Evolutionary conservation across 2,113 vertebrate genomes (phyloP).

Genomic region (Calyptomena viridis): DNA sequence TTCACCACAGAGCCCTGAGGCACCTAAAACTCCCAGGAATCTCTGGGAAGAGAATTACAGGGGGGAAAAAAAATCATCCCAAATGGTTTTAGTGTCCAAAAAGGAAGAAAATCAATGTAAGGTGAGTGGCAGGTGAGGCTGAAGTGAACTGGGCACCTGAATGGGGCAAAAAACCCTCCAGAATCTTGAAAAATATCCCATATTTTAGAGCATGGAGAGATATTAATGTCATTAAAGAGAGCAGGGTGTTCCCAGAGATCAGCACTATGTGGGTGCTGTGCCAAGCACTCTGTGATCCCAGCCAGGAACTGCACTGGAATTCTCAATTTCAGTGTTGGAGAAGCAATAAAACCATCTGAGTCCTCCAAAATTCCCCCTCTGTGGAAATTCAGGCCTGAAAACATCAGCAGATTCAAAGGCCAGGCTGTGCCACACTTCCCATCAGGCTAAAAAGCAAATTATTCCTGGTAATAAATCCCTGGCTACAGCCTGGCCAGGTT

Average conservation of each 20-base stretch:
- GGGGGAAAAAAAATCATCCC: background rate
- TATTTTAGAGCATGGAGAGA: accelerated
- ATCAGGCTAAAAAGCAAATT: background rate
- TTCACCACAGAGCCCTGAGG: background rate
- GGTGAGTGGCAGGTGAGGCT: background rate
- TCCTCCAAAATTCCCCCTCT: background rate
- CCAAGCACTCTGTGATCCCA: background rate
- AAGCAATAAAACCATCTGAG: background rate
- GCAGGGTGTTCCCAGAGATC: background rate
- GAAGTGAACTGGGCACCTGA: background rate
- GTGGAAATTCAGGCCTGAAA: background rate
- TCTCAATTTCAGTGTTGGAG: background rate
- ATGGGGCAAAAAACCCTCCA: accelerated
- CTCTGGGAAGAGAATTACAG: background rate
- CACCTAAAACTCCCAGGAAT: background rate
- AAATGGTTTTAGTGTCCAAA: background rate
- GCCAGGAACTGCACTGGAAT: background rate
- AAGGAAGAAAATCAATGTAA: accelerated
- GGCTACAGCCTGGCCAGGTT: background rate
- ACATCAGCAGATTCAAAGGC: background rate
- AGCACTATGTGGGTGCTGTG: background rate
- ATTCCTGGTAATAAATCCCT: background rate
- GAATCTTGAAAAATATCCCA: background rate
- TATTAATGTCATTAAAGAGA: background rate
- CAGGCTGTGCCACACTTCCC: background rate